These are phyloP conservation scores for Sinotaia quadrata DNA, from an alignment of 2,888 invertebrate genomes.

Conservation along the genomic window DNA sequence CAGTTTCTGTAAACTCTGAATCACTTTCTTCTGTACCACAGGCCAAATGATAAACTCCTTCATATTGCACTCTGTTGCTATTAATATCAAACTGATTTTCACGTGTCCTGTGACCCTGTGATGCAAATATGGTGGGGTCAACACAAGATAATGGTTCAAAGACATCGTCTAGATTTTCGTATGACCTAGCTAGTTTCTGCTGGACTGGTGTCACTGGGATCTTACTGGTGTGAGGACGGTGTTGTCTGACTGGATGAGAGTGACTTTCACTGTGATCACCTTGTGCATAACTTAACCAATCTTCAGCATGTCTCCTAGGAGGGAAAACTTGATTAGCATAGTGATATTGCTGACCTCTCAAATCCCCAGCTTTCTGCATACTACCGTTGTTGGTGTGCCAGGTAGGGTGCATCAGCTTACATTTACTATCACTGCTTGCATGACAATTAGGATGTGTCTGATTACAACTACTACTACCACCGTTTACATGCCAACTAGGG, in stretches of 20 bases:
- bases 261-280: not conserved
- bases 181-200: slow-evolving; percentile 8
- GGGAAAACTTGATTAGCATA: not conserved
- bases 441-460: no score
- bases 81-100: not conserved
- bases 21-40: slow-evolving; percentile 18
- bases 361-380: not conserved
- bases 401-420: not conserved
- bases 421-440: no score
- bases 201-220: not conserved
- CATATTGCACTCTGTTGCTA: not conserved
- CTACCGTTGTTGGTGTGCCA: not conserved
- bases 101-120: not conserved
- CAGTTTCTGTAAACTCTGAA: slow-evolving; percentile 16
- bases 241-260: slow-evolving; percentile 18
- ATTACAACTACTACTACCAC: no score
- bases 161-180: slow-evolving; percentile 24
- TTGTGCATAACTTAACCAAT: not conserved
- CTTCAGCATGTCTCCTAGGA: no score
- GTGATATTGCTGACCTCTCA: not conserved
- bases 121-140: not conserved
- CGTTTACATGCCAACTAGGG: not conserved
- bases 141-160: not conserved
- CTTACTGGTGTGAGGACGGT: slow-evolving; percentile 4
- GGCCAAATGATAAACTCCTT: slow-evolving; percentile 9